Evolutionary conservation across 2,113 vertebrate species (phyloP).

Genomic region (Prietella phreatophila): DNA sequence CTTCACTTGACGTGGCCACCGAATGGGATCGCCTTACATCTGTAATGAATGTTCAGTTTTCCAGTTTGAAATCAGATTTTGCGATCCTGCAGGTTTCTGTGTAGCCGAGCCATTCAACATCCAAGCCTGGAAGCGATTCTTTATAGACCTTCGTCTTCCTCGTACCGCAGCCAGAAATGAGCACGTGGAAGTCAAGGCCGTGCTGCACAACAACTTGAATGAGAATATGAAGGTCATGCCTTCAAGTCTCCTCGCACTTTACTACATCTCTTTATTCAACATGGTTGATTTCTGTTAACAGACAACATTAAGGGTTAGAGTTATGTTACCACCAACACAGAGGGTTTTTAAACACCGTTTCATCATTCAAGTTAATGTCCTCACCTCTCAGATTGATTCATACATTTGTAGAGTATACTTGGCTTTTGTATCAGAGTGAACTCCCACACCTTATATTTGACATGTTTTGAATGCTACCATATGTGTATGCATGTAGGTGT

Average conservation of each 20-base stretch:
- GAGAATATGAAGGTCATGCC: conserved; percentile 60
- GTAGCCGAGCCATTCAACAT: conserved; percentile 72
- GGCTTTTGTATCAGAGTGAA: background rate
- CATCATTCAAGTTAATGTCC: background rate
- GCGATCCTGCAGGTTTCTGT: conserved; percentile 68
- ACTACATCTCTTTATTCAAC: background rate
- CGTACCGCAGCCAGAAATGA: conserved; percentile 73
- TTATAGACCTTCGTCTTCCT: conserved; percentile 75
- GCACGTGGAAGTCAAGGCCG: conserved; percentile 73
- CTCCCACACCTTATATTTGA: background rate
- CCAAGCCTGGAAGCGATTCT: conserved; percentile 65
- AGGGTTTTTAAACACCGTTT: background rate
- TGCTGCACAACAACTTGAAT: conserved; percentile 69
- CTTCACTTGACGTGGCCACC: background rate
- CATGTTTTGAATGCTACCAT: background rate
- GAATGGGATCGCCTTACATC: background rate
- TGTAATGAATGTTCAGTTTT: background rate
- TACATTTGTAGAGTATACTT: background rate
- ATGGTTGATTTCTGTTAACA: background rate
- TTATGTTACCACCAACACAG: background rate
- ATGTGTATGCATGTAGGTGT: conserved; percentile 62
- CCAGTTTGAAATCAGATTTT: background rate
- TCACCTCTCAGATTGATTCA: background rate
- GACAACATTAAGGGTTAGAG: background rate
- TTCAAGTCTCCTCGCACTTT: background rate